phyloP scores from a whole-genome alignment of 1,140 invertebrate species.

The Drosophila ironensis region DNA sequence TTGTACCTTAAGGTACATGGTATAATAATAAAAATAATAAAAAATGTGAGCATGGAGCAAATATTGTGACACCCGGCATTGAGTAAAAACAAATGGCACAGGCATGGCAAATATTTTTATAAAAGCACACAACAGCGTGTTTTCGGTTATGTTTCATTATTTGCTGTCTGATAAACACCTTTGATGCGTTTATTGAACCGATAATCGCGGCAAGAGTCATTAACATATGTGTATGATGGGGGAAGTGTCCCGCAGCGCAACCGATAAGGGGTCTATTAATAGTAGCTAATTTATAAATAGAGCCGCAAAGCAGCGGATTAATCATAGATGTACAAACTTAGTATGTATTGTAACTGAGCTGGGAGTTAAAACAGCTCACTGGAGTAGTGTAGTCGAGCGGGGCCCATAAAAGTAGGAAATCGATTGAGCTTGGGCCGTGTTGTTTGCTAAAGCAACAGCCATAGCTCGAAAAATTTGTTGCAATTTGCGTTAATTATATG shows the following conservation, averaged over 20 bases:
- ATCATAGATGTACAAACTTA: no score
- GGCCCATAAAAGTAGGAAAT: slow-evolving; percentile 34
- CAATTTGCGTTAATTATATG: slow-evolving; percentile 67
- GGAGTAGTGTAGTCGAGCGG: background rate
- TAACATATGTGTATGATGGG: slow-evolving; percentile 15
- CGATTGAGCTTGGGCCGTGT: slow-evolving; percentile 11
- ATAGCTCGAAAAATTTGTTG: slow-evolving; percentile 26
- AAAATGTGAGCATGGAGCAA: slow-evolving; percentile 31
- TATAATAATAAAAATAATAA: background rate
- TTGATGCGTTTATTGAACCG: slow-evolving; percentile 57
- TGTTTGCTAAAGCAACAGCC: background rate
- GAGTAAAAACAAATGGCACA: slow-evolving; percentile 11
- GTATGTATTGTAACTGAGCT: background rate
- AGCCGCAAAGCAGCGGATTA: background rate
- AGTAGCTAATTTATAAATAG: slow-evolving; percentile 31
- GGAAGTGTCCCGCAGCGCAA: slow-evolving; percentile 7
- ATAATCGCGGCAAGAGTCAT: slow-evolving; percentile 21
- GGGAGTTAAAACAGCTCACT: slow-evolving; percentile 2
- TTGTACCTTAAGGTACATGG: no score
- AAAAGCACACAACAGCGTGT: slow-evolving; percentile 16
- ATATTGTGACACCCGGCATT: slow-evolving; percentile 36
- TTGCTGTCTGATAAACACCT: slow-evolving; percentile 37
- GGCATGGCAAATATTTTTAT: slow-evolving; percentile 40
- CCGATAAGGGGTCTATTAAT: slow-evolving; percentile 29
- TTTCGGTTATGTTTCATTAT: slow-evolving; percentile 11